A percentile compares a stretch with the other conserved stretches of the same genome.
phyloP scores from a whole-genome alignment of 2,888 invertebrate species.

The Caenorhabditis sinica region DNA sequence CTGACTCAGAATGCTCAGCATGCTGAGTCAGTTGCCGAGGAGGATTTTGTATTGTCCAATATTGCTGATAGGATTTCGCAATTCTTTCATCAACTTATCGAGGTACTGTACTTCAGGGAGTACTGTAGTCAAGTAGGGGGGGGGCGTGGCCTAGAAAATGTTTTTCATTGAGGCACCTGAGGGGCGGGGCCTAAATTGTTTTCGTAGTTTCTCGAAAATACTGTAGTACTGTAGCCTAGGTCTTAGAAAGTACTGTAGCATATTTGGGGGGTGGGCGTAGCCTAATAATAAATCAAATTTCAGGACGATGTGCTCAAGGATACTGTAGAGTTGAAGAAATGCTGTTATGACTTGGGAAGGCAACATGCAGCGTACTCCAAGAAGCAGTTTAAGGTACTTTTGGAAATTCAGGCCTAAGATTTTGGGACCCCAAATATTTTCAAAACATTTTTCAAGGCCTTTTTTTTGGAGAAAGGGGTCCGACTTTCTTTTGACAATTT shows the following conservation, averaged over 20 bases:
- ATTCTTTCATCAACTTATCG: slow-evolving; percentile 61
- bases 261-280: too few species aligned
- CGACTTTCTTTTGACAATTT: too few species aligned
- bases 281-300: slow-evolving; percentile 6
- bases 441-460: not conserved
- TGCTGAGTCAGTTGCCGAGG: slow-evolving; percentile 57
- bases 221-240: too few species aligned
- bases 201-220: not conserved
- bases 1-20: slow-evolving; percentile 60
- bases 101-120: slow-evolving; percentile 17
- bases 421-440: too few species aligned
- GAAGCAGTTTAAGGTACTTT: slow-evolving; percentile 52
- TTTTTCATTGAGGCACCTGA: too few species aligned
- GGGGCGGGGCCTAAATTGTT: not conserved
- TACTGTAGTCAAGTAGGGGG: too few species aligned
- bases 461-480: too few species aligned
- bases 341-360: slow-evolving; percentile 60
- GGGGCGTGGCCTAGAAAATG: too few species aligned
- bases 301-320: slow-evolving; percentile 57
- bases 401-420: too few species aligned
- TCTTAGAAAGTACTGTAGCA: too few species aligned
- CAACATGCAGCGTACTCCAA: slow-evolving; percentile 61
- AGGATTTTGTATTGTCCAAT: slow-evolving; percentile 62
- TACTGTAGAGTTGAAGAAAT: slow-evolving; percentile 44
- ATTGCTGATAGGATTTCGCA: slow-evolving; percentile 54